Evolutionary conservation across 2,888 invertebrate genomes (phyloP), one percentile per base, ranked within the genome.

Genomic region (Apamea sordens): DNA sequence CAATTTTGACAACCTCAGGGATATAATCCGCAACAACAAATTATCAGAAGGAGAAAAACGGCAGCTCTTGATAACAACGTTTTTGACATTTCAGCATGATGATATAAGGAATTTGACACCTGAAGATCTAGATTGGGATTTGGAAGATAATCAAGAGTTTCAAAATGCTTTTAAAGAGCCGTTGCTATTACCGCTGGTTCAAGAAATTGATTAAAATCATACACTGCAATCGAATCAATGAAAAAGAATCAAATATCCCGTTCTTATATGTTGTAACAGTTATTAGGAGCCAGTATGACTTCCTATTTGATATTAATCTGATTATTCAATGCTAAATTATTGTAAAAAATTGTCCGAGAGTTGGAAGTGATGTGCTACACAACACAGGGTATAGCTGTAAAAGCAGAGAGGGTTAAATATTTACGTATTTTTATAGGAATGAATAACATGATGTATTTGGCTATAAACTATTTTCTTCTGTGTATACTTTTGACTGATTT

Each of bases 361-460:
- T 56, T 77, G 36, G 36, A 69, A 63, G 67, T 83, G 61, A 2
- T 80, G 68, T 77, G 63, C 64, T 47, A 64, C 82, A 64, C 56
- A 79, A 79, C 77, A 68, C 83, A 69, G 80, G 83, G 83, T 83
- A 63, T 56, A 68, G 18, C n/a, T 82, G 53, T 28, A 44, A 83
- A 83, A 83, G 61, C 80, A 76, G 83, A 82, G 68, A 36, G 53
- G 53, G 53, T 76, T 47, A 41, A 76, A 36, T 80, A 44, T n/a
- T 69, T 63, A 69, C 36, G 21, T 41, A 83, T 56, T 80, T 80
- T 83, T 77, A 32, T 77, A 50, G 28, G 56, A 68, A 53, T 47
- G 15, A 7, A 41, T n/a, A 64, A 64, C 3, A 63, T 36, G 36
- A 56, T 28, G 50, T 56, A 61, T 82, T 82, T 82, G 44, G 61